Base-by-base conservation (phyloP, 1,140 invertebrate genomes). In the Cyclargus thomasi region DNA sequence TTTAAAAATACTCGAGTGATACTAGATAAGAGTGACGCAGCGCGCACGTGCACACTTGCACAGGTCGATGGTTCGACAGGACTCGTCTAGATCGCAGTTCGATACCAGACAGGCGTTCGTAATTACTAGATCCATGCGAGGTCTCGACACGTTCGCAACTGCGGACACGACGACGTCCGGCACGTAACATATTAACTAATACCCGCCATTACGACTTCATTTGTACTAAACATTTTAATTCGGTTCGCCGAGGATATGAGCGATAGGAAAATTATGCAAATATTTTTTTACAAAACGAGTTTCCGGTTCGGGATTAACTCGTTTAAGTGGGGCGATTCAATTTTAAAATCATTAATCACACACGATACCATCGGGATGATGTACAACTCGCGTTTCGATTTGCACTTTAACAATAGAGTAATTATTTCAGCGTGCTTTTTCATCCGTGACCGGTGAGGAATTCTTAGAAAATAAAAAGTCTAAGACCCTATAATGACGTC, bases 1-100 rank as follows among this genome's bases (percentile, higher is more conserved):
- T 59, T 11, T 20, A 59, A 11, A 59, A 20, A 59, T 59, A 18
- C 55, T 59, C 20, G 18, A 21, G 18, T 59, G 39, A 47, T 47
- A 47, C 39, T 59, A 18, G 55, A n/a, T 20, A 21, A 18, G 17
- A 59, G 20, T 59, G 55, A 59, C 55, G 18, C 53, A 17, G 16
- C 55, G 18, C 18, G 53, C 65, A 35, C 65, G 57, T 66, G 29
- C 65, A 66, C 29, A 29, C 23, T n/a, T 29, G 23, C 23, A 3
- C 23, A 66, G 65, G 65, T 66, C 65, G 65, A 66, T 66, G 65
- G n/a, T 66, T 22, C 55, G 66, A 62, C 62, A 69, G 55, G 65
- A 66, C 53, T 66, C 35, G 65, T 66, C 57, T 66, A 66, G 65
- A 55, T 66, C 65, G 55, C 29, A 57, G 53, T 66, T 66, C 65